Base-by-base conservation (phyloP, 2,113 vertebrate species). In the Cheilinus undulatus region DNA sequence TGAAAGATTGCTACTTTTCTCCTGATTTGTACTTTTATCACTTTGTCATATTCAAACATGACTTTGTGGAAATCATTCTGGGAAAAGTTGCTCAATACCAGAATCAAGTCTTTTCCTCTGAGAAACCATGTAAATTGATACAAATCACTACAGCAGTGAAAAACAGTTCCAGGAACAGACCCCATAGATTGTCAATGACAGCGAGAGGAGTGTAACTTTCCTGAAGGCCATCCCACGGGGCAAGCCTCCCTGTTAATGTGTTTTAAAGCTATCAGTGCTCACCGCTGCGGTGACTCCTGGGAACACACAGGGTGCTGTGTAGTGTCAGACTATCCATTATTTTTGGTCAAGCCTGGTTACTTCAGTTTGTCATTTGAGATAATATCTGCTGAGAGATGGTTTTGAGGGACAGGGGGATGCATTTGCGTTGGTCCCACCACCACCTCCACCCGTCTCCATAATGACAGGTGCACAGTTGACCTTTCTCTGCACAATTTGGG, bases 401-500 rank as follows among this genome's bases (percentile, higher is more conserved):
- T 45, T 81, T 57, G 58, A 49, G 64, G 64, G 65, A 79, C 23
- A 2, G 61, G 53, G 61, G 69, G 78, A 17, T 52, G 59, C 50
- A 67, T 80, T 64, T 71, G 68, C 67, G 51, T 32, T 34, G 26
- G 70, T 86, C 82, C 52, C 63, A 67, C 60, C 43, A 43, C 45
- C 50, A 32, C 56, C 45, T 42, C 76, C 63, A 48, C 27, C 59
- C 68, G 27, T 14, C 49, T 80, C 46, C 43, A 62, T 73, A 27
- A 49, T 58, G 78, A 87, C 92, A 93, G 90, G 87, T 92, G 90
- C 80, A 88, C 80, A 67, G 70, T 63, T 90, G 82, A 92, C 76
- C 82, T 75, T 79, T 83, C 62, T 69, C 78, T 46, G 69, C 30
- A 66, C 83, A 82, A 69, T 84, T 76, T 49, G 28, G 67, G 86